Conservation (phyloP, 2,113 vertebrate genomes). For the Bombycilla garrulus region DNA sequence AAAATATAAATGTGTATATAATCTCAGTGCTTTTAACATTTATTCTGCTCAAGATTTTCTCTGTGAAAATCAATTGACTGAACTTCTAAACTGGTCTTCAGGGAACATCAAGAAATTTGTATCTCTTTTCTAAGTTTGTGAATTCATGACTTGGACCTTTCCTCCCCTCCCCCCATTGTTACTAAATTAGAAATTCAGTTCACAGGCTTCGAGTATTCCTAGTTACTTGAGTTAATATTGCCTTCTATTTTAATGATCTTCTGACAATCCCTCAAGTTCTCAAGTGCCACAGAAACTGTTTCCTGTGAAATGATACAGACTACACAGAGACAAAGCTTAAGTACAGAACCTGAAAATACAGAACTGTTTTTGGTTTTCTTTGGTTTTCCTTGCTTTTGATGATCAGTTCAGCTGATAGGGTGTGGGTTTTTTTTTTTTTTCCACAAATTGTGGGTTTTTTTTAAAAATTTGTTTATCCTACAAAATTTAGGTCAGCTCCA, state of each 20-base stretch:
- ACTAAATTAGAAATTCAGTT: background rate
- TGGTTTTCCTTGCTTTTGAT: background rate
- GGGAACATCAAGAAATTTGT: background rate
- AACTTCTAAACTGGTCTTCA: background rate
- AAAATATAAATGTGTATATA: background rate
- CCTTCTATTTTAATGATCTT: background rate
- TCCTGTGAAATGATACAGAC: background rate
- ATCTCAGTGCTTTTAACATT: background rate
- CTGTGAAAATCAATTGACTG: background rate
- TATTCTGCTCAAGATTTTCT: background rate
- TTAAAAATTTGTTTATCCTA: background rate
- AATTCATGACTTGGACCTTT: background rate
- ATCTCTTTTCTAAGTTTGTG: background rate
- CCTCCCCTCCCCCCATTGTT: fast-evolving
- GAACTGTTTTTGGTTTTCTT: background rate
- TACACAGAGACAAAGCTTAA: background rate
- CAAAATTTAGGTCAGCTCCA: background rate
- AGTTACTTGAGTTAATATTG: background rate
- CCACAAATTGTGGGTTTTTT: background rate
- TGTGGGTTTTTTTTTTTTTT: background rate
- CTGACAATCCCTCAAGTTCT: background rate
- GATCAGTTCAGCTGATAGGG: background rate
- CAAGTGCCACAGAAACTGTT: background rate
- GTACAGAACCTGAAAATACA: background rate
- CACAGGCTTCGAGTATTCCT: background rate